A percentile compares a stretch with the other conserved stretches of the same genome.
phyloP scores from a whole-genome alignment of 2,797 vertebrate genomes.

The Macropus fuliginosus region DNA sequence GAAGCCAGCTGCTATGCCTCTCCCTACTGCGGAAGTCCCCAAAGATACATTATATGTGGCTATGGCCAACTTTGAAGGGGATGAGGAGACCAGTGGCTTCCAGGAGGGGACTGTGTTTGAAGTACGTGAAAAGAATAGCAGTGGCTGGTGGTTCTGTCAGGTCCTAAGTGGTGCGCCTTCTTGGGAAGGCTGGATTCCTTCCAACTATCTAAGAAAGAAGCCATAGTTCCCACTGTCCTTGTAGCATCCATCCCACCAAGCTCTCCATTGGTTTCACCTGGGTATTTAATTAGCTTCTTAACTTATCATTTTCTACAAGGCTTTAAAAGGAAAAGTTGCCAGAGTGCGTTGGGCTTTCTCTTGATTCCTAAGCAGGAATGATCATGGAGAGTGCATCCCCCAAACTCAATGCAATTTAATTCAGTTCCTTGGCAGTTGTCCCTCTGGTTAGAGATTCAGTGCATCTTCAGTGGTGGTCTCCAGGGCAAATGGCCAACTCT shows the following conservation, averaged over 20 bases:
- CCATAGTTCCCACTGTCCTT: constrained; percentile 84
- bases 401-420: constrained; percentile 13
- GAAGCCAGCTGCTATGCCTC: constrained; percentile 48
- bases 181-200: constrained; percentile 99
- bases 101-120: constrained; percentile 96
- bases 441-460: constrained; percentile 12
- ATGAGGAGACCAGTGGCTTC: constrained; percentile 94
- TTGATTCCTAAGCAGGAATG: constrained; percentile 7
- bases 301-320: constrained; percentile 85
- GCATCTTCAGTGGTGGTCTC: constrained; percentile 20
- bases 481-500: neutral
- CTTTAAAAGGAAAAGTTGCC: constrained; percentile 66
- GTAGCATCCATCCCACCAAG: constrained; percentile 26
- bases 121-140: constrained; percentile 94
- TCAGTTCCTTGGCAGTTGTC: neutral
- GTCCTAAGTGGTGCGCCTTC: constrained; percentile 88
- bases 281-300: constrained; percentile 88
- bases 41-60: constrained; percentile 94
- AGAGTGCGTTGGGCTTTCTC: constrained; percentile 65
- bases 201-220: constrained; percentile 98
- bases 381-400: constrained; percentile 6
- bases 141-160: constrained; percentile 99
- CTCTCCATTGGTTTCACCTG: constrained; percentile 72
- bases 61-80: constrained; percentile 96
- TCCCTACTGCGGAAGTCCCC: constrained; percentile 64